Evolutionary conservation across 2,888 invertebrate species (phyloP).

Genomic region (Zhuqinia jingwanae): DNA sequence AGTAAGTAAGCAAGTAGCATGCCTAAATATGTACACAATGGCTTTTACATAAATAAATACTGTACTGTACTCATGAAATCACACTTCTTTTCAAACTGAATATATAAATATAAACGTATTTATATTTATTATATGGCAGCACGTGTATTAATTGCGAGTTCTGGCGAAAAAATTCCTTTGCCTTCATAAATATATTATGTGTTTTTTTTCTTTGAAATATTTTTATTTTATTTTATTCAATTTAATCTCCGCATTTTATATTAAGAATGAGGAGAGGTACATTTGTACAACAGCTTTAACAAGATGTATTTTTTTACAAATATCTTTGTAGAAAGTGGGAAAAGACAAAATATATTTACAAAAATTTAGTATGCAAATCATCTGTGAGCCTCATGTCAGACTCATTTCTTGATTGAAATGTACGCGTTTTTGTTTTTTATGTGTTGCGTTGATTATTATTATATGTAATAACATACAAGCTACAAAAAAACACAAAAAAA

Average conservation of each 20-base stretch:
- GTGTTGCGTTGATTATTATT: too few relatives aligned
- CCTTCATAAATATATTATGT: background rate
- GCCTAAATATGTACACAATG: background rate
- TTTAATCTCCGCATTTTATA: background rate
- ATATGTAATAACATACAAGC: too few relatives aligned
- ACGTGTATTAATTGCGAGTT: constrained; percentile 38
- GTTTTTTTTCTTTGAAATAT: constrained; percentile 8
- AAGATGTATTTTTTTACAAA: background rate
- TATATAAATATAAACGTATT: constrained; percentile 16
- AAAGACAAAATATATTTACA: background rate
- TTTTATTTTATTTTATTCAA: background rate
- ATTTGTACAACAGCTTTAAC: background rate
- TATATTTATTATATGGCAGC: constrained; percentile 34
- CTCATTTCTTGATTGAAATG: background rate
- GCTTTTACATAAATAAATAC: background rate
- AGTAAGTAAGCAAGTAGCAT: background rate
- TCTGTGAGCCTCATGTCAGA: constrained; percentile 17
- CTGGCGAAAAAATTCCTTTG: background rate
- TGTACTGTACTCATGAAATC: constrained; percentile 32
- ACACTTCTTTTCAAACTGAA: constrained; percentile 8
- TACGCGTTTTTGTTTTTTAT: background rate
- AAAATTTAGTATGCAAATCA: constrained; percentile 35
- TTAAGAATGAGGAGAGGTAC: background rate
- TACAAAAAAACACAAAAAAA: background rate
- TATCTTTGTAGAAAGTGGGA: constrained; percentile 1